Evolutionary conservation across 64 coral and sea anemone species (phyloP).

Genomic region (Montipora cactus): DNA sequence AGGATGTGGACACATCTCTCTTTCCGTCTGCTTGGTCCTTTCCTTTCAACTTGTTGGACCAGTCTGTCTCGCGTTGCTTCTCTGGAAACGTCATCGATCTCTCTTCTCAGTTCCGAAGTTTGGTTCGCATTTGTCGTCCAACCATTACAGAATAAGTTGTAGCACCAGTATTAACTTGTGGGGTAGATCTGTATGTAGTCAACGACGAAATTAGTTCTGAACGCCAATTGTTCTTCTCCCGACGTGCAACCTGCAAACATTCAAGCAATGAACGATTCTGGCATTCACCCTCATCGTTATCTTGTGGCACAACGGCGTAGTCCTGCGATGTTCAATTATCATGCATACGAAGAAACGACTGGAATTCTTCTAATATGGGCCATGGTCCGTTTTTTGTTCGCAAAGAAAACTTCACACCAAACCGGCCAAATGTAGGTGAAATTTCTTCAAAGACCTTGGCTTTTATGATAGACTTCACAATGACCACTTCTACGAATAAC

Average conservation of each 20-base stretch:
- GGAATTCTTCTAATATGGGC: not conserved
- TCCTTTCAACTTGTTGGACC: conserved; percentile 28
- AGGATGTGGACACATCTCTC: not conserved
- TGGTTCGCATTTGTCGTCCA: not conserved
- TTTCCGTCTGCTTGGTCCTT: conserved; percentile 51
- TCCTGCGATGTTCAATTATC: not conserved
- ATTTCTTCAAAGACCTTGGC: not conserved
- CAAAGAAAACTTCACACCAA: conserved; percentile 14
- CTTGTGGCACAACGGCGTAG: not conserved
- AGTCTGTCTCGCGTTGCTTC: not conserved
- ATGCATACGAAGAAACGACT: conserved; percentile 7
- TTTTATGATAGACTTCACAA: not conserved
- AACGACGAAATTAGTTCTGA: not conserved
- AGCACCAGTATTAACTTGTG: not conserved
- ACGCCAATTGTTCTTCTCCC: not conserved
- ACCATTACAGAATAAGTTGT: not conserved
- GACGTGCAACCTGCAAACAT: not conserved
- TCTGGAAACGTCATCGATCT: not conserved
- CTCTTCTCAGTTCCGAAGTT: not conserved
- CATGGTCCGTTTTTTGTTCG: conserved; percentile 30
- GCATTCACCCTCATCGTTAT: not conserved
- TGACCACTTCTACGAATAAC: not conserved
- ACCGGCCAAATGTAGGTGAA: conserved; percentile 2
- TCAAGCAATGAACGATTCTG: conserved; percentile 5
- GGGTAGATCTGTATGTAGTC: conserved; percentile 5